Evolutionary conservation across 1,140 invertebrate genomes (phyloP).

Genomic region (Musca domestica): DNA sequence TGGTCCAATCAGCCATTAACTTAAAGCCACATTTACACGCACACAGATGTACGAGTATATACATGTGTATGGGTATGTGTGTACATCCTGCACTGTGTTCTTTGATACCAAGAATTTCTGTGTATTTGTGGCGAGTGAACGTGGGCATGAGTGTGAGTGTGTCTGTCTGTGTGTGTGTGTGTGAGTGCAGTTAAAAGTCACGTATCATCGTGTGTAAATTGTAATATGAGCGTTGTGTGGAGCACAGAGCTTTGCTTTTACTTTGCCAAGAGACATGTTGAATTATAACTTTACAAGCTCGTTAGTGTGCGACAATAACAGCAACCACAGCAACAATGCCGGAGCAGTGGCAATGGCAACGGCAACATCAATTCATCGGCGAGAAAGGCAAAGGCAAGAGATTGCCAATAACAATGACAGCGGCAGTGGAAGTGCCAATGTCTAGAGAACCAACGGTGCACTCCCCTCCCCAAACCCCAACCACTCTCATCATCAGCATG

Average conservation of each 20-base stretch:
- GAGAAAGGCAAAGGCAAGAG: too few species aligned
- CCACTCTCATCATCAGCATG: too few species aligned
- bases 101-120: neutral
- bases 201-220: conserved; percentile 11
- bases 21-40: neutral
- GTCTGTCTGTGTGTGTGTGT: neutral
- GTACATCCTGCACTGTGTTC: neutral
- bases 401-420: too few species aligned
- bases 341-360: too few species aligned
- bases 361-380: too few species aligned
- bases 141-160: neutral
- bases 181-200: neutral
- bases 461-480: too few species aligned
- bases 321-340: neutral
- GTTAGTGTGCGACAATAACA: conserved; percentile 19
- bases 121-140: neutral
- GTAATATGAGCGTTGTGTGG: neutral
- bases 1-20: neutral
- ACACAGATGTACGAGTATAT: neutral
- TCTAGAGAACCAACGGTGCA: too few species aligned
- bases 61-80: too few species aligned
- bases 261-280: conserved; percentile 16
- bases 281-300: conserved; percentile 17
- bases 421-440: too few species aligned
- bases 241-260: neutral